These are phyloP conservation scores for Calonectris borealis DNA, from an alignment of 2,113 vertebrate species.

Conservation along the genomic window DNA sequence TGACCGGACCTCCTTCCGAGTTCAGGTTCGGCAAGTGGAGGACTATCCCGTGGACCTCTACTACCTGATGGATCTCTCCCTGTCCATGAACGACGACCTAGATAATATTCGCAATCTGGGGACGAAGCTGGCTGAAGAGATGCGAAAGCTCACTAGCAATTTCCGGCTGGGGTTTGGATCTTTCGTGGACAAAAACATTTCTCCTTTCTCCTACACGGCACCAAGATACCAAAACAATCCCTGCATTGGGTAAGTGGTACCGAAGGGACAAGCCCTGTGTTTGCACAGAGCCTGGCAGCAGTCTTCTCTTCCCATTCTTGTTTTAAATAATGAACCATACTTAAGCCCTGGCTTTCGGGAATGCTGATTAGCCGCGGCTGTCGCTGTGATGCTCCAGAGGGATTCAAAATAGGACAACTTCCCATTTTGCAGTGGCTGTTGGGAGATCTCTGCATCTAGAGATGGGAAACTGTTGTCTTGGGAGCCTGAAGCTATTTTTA, in stretches of 20 bases:
- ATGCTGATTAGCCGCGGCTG: neutral
- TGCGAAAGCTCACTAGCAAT: constrained; percentile 97
- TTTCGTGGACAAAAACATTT: constrained; percentile 96
- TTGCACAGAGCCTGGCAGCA: neutral
- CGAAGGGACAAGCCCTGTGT: neutral
- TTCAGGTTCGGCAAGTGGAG: constrained; percentile 96
- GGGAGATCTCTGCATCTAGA: neutral
- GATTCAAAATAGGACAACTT: neutral
- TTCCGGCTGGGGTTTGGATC: constrained; percentile 96
- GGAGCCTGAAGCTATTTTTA: neutral
- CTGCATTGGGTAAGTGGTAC: constrained; percentile 87
- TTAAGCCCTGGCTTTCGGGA: neutral
- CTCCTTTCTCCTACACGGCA: constrained; percentile 95
- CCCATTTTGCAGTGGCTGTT: neutral
- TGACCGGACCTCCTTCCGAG: constrained; percentile 82
- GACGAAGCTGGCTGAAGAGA: constrained; percentile 92
- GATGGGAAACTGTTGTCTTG: neutral
- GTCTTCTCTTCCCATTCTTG: neutral
- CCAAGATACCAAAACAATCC: constrained; percentile 94
- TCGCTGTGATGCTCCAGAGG: neutral
- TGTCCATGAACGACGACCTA: constrained; percentile 98
- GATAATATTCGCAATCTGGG: constrained; percentile 92
- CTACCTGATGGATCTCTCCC: constrained; percentile 98
- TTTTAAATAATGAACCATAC: neutral
- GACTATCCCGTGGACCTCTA: constrained; percentile 98